A percentile compares a stretch with the other conserved stretches of the same genome.
These are phyloP conservation scores for Thera obeliscata DNA, from an alignment of 2,888 invertebrate species.

Conservation along the genomic window DNA sequence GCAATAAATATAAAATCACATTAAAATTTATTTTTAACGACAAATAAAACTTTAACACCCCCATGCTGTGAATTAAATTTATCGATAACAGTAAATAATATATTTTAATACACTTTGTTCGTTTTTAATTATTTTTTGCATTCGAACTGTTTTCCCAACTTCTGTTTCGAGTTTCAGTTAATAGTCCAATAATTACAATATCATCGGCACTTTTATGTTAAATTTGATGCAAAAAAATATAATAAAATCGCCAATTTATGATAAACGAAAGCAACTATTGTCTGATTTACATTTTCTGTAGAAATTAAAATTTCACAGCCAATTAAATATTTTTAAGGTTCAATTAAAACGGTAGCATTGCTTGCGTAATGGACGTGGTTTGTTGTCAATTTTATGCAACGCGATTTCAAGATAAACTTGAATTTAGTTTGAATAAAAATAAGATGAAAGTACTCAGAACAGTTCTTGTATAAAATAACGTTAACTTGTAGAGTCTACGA, in stretches of 20 bases:
- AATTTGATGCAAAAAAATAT: slow-evolving; percentile 45
- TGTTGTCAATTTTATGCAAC: slow-evolving; percentile 29
- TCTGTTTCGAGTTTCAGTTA: slow-evolving; percentile 25
- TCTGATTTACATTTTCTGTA: slow-evolving; percentile 60
- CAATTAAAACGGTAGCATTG: slow-evolving; percentile 73
- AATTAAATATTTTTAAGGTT: slow-evolving; percentile 61
- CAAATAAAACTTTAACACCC: slow-evolving; percentile 44
- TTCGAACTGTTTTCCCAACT: slow-evolving; percentile 35
- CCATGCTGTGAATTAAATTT: slow-evolving; percentile 47
- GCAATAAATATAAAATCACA: slow-evolving; percentile 39
- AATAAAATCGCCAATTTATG: slow-evolving; percentile 63
- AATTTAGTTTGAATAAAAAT: slow-evolving; percentile 15
- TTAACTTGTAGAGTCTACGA: slow-evolving; percentile 7
- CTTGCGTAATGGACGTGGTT: slow-evolving; percentile 55
- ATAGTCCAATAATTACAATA: slow-evolving; percentile 49
- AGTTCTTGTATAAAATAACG: not conserved
- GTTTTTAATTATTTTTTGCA: slow-evolving; percentile 42
- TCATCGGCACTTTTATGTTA: slow-evolving; percentile 49
- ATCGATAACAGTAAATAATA: slow-evolving; percentile 47
- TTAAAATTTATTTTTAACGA: slow-evolving; percentile 44
- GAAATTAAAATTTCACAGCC: slow-evolving; percentile 49
- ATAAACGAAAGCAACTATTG: slow-evolving; percentile 54
- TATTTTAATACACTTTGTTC: slow-evolving; percentile 39
- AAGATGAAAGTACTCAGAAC: not conserved
- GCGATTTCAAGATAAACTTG: slow-evolving; percentile 24